These are phyloP conservation scores for Julus scandinavius DNA, from an alignment of 2,888 invertebrate species.

Conservation along the genomic window DNA sequence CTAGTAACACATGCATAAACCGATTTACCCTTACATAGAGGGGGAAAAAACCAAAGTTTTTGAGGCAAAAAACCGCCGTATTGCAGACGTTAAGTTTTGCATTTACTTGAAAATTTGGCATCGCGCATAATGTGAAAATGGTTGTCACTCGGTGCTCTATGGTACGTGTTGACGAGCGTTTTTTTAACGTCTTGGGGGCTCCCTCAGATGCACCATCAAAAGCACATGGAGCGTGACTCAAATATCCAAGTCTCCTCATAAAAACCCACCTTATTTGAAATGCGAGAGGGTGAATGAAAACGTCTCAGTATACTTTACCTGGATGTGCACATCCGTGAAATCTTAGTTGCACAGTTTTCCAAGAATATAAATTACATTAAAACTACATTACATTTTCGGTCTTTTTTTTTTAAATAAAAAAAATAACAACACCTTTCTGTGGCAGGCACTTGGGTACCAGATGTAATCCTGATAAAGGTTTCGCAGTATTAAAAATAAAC, in stretches of 20 bases:
- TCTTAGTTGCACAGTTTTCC: neutral
- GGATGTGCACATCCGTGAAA: neutral
- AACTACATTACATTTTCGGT: neutral
- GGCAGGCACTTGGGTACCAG: neutral
- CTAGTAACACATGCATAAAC: neutral
- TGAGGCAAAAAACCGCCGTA: constrained; percentile 21
- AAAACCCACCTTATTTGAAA: constrained; percentile 45
- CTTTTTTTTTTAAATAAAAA: neutral
- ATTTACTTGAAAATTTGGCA: constrained; percentile 14
- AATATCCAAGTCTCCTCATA: constrained; percentile 39
- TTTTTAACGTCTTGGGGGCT: constrained; percentile 18
- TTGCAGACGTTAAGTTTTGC: constrained; percentile 24
- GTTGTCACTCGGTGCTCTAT: constrained; percentile 46
- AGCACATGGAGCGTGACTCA: constrained; percentile 44
- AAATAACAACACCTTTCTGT: neutral
- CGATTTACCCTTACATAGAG: neutral
- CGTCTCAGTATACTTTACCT: neutral
- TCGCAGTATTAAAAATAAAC: neutral
- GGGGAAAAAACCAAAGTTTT: neutral
- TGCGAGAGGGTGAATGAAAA: neutral
- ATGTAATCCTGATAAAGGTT: neutral
- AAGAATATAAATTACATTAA: neutral
- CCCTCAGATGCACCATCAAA: constrained; percentile 43
- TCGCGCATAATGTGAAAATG: constrained; percentile 34
- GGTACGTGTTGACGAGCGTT: constrained; percentile 28